Conservation (phyloP, 2,888 invertebrate genomes). For the Drosophila cognata region DNA sequence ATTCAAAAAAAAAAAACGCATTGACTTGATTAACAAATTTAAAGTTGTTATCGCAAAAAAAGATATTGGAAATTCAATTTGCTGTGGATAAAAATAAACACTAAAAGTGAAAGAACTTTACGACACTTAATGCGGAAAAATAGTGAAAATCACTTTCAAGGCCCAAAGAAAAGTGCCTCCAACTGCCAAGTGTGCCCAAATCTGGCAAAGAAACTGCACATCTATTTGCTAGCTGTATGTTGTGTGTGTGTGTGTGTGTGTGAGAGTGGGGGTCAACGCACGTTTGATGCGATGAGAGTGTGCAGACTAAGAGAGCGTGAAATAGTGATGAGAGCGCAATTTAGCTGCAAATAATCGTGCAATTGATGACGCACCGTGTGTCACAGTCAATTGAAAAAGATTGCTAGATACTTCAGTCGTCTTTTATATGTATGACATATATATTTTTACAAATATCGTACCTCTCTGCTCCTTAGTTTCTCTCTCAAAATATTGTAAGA, state of each 20-base stretch:
- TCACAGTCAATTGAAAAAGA: constrained; percentile 22
- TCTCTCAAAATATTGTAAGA: constrained; percentile 27
- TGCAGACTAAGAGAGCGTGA: background rate
- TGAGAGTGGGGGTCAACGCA: constrained; percentile 61
- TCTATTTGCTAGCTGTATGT: constrained; percentile 13
- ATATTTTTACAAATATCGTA: constrained; percentile 14
- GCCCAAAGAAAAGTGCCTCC: constrained; percentile 22
- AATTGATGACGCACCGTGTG: constrained; percentile 51
- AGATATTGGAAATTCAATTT: background rate
- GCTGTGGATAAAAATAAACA: constrained; percentile 37
- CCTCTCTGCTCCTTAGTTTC: constrained; percentile 28
- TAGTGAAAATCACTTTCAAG: constrained; percentile 56
- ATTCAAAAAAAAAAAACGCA: constrained; percentile 4
- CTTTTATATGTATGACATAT: background rate
- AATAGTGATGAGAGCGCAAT: constrained; percentile 1
- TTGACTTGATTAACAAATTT: background rate
- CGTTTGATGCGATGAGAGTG: constrained; percentile 32
- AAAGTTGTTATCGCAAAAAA: background rate
- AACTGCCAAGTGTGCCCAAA: constrained; percentile 43
- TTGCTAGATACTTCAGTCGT: constrained; percentile 11
- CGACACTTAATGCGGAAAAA: constrained; percentile 20
- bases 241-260: constrained; percentile 1
- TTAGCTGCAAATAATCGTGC: constrained; percentile 30
- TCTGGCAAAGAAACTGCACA: constrained; percentile 45
- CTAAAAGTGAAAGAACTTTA: constrained; percentile 48